These are phyloP conservation scores for Protobothrops flavoviridis DNA, from an alignment of 2,113 vertebrate species.

Conservation along the genomic window DNA sequence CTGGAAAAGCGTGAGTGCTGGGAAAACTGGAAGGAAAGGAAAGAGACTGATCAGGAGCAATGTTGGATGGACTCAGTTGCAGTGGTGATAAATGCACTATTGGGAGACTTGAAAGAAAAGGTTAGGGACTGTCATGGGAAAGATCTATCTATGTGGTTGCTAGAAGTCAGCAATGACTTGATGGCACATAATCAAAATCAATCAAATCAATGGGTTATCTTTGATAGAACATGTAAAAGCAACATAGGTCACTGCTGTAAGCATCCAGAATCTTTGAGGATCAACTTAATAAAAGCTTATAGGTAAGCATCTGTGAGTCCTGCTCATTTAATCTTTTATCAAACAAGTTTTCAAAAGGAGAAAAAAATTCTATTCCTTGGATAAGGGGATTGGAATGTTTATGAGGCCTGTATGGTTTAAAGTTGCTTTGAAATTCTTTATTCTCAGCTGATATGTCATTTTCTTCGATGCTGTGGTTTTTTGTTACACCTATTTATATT, in stretches of 20 bases:
- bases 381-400: not conserved
- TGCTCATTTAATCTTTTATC: not conserved
- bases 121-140: not conserved
- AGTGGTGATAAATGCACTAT: not conserved
- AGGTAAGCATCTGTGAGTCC: not conserved
- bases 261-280: not conserved
- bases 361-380: not conserved
- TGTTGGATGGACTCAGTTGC: not conserved
- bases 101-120: not conserved
- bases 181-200: not conserved
- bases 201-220: not conserved
- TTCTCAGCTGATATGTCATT: not conserved
- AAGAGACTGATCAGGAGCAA: not conserved
- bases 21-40: not conserved
- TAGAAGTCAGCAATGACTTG: not conserved
- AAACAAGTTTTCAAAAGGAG: not conserved
- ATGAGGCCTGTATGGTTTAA: not conserved
- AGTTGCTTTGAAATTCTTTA: not conserved
- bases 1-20: not conserved
- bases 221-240: not conserved
- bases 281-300: not conserved
- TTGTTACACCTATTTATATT: not conserved
- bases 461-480: not conserved
- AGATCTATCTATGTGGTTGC: not conserved
- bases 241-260: not conserved